Conservation (phyloP, 2,888 invertebrate genomes). For the Euzophera pinguis region DNA sequence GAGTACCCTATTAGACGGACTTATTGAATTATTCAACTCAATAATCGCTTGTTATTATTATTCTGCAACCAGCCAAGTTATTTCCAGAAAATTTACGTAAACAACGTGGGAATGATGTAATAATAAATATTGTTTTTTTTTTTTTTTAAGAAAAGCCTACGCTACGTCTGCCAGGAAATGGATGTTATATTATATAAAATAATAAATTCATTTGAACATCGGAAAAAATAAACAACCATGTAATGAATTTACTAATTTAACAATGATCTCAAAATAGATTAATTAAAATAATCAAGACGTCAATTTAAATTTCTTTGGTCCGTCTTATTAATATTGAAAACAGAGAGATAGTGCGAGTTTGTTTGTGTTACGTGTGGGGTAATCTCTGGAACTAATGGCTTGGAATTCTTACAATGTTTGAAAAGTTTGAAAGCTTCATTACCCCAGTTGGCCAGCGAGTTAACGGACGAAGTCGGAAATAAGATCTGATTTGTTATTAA, state of each 20-base stretch:
- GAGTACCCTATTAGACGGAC: not conserved
- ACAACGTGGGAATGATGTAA: not conserved
- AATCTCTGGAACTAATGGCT: not conserved
- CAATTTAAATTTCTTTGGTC: not conserved
- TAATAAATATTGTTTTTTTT: not conserved
- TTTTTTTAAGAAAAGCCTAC: not conserved
- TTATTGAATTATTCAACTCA: not conserved
- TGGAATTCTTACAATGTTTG: constrained; percentile 2
- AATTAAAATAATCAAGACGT: not conserved
- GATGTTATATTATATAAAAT: too few relatives aligned
- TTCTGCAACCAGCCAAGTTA: not conserved
- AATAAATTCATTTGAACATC: not conserved
- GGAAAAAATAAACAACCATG: not conserved
- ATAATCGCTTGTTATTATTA: not conserved
- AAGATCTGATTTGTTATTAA: too few relatives aligned
- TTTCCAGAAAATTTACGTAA: not conserved
- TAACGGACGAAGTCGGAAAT: not conserved
- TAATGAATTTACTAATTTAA: not conserved
- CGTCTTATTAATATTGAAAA: not conserved
- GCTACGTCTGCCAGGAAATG: not conserved
- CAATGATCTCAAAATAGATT: not conserved
- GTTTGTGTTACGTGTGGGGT: constrained; percentile 6
- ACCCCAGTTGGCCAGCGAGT: not conserved
- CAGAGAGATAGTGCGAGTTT: not conserved
- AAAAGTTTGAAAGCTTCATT: constrained; percentile 2